Base-by-base conservation (phyloP, 37 sponge, comb jelly and placozoan genomes). In the Theonella swinhoei region DNA sequence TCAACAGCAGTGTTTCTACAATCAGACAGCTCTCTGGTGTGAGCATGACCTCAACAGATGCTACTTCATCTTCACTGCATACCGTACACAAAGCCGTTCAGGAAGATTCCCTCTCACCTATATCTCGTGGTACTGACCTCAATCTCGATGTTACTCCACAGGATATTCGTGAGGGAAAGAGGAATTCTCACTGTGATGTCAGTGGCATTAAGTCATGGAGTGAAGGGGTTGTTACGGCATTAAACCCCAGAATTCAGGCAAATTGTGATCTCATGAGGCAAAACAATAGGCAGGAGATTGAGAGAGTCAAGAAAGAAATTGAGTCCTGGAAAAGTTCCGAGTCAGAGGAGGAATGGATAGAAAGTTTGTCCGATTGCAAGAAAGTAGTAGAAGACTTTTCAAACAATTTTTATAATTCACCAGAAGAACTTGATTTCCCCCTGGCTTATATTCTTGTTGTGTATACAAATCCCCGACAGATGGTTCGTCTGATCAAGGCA, bases 281-380 rank as follows among this genome's bases (percentile, higher is more conserved):
- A 32, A 33, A 35, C 43, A 73, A 39, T 28, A 73, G 47, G 5
- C 29, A 3, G 25, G 74, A 73, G 35, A 42, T 73, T 25, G 1
- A 37, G n/a, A 33, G 74, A 39, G 47, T 73, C 41, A 73, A 73
- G 74, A 39, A 2, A 22, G 25, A n/a, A 39, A n/a, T 73, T 34
- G 35, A 39, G 26, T 42, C 42, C 38, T 73, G 74, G 74, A 19
- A 17, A 73, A 42, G 26, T 25, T 23, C 42, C 35, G 28, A 42
- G 26, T 39, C 74, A 22, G 74, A 73, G 3, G 22, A 73, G 25
- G 36, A 73, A 35, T 73, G 42, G 47, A n/a, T 36, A 42, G 40
- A 39, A 3, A 73, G 47, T 11, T 19, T 73, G 28, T 30, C 31
- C 5, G 68, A 66, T 24, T 66, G 68, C 31, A 24, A n/a, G 31